A percentile compares a stretch with the other conserved stretches of the same genome.
These are phyloP conservation scores for Metallyticus violacea DNA, from an alignment of 2,888 invertebrate species.

Conservation along the genomic window DNA sequence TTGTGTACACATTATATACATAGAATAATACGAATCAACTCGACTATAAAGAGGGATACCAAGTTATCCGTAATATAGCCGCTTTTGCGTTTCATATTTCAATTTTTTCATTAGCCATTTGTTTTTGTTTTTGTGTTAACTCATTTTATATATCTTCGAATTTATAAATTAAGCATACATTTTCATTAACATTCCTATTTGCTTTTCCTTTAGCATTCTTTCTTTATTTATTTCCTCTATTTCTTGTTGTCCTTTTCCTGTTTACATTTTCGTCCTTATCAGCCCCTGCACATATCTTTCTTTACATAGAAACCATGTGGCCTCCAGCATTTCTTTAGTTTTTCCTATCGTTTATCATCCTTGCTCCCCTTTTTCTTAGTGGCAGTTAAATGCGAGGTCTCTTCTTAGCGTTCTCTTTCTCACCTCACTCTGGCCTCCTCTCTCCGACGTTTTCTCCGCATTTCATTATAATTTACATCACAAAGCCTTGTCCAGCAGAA, in stretches of 20 bases:
- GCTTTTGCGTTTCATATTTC: too few species aligned
- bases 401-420: background rate
- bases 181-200: too few species aligned
- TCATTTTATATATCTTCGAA: too few species aligned
- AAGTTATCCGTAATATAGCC: too few species aligned
- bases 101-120: too few species aligned
- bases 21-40: too few species aligned
- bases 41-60: too few species aligned
- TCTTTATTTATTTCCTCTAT: background rate
- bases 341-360: background rate
- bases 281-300: background rate
- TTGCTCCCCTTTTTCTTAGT: background rate
- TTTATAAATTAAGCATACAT: too few species aligned
- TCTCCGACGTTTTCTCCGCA: background rate
- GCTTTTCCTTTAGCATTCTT: too few species aligned
- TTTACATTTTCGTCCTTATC: background rate
- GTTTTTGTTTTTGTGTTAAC: too few species aligned
- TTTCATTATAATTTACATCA: constrained; percentile 17
- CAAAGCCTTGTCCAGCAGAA: constrained; percentile 15
- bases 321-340: background rate
- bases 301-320: background rate
- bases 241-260: too few species aligned
- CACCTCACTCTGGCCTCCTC: constrained; percentile 4
- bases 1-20: too few species aligned
- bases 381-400: background rate